phyloP scores from a whole-genome alignment of 1,140 invertebrate species.

The Akabosia matsudoensis region DNA sequence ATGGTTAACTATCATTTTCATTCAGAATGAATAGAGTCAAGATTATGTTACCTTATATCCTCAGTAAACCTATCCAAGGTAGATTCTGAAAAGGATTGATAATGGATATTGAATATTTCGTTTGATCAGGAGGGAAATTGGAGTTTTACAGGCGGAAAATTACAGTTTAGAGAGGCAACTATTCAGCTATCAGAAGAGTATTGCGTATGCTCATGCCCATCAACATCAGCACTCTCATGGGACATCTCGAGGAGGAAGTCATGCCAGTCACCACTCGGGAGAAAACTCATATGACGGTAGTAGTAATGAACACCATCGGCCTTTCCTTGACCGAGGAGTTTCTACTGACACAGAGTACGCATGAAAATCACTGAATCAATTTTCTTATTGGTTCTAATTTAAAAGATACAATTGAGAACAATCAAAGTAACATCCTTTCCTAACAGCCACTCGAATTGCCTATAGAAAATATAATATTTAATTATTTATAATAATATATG shows the following conservation, averaged over 20 bases:
- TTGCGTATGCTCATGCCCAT: constrained; percentile 62
- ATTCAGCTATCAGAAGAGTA: constrained; percentile 80
- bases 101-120: too few relatives aligned
- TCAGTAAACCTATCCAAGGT: too few relatives aligned
- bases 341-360: constrained; percentile 72
- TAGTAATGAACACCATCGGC: constrained; percentile 30
- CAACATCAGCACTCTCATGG: neutral
- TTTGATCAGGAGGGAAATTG: constrained; percentile 68
- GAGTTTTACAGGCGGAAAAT: constrained; percentile 78
- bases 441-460: neutral
- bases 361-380: constrained; percentile 52
- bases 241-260: neutral
- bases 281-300: constrained; percentile 48
- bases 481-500: neutral
- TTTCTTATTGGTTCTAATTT: constrained; percentile 19
- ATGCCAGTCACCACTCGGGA: constrained; percentile 42
- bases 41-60: neutral
- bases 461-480: neutral
- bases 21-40: neutral
- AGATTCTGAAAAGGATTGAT: too few relatives aligned
- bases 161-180: constrained; percentile 79
- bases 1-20: neutral
- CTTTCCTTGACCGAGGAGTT: constrained; percentile 60
- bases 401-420: neutral
- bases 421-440: neutral